Conservation (phyloP, 2,113 vertebrate genomes). For the Condylura cristata region DNA sequence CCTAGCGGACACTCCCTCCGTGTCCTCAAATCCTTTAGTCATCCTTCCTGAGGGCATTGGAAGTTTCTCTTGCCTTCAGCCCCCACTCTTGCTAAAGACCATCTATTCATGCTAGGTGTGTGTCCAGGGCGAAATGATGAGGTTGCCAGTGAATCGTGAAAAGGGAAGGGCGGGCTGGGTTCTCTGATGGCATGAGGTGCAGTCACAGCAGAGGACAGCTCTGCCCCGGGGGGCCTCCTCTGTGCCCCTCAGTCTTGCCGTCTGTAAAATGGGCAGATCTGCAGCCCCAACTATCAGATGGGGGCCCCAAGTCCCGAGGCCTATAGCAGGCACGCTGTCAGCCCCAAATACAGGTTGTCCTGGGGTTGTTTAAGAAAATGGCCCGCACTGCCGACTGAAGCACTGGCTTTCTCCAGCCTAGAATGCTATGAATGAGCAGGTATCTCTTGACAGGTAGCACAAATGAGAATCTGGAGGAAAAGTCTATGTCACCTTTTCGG, state of each 20-base stretch:
- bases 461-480: background rate
- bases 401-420: background rate
- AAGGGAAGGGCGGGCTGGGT: background rate
- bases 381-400: fast-evolving
- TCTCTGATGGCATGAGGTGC: background rate
- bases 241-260: background rate
- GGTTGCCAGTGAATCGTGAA: background rate
- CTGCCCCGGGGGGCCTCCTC: background rate
- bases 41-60: background rate
- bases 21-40: conserved; percentile 43
- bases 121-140: background rate
- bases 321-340: background rate
- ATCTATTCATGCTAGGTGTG: background rate
- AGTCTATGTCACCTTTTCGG: background rate
- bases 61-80: background rate
- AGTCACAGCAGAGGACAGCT: background rate
- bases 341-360: background rate
- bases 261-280: background rate
- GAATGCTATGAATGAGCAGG: background rate
- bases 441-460: background rate
- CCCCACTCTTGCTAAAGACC: background rate
- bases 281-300: background rate
- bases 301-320: background rate
- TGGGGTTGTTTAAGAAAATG: background rate
- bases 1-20: background rate